Evolutionary conservation across 2,797 vertebrate species (phyloP).

Genomic region (Dryobates pubescens): DNA sequence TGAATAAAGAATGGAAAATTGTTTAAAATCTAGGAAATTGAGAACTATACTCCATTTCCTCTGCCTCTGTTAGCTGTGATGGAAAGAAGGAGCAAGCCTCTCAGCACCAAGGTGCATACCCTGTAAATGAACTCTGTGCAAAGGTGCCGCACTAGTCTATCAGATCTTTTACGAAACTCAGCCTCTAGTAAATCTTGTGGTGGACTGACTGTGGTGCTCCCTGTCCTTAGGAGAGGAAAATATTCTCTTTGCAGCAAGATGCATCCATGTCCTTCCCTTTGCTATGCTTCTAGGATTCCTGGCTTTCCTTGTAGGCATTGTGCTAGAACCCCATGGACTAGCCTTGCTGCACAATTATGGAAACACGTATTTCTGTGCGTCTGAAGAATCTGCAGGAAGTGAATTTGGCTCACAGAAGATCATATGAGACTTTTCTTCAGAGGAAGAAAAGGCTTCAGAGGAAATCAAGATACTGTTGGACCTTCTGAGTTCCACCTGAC

Average conservation of each 20-base stretch:
- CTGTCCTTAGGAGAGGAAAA: neutral
- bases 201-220: neutral
- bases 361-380: neutral
- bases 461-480: neutral
- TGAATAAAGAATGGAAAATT: neutral
- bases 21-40: neutral
- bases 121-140: neutral
- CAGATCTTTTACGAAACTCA: neutral
- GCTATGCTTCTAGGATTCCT: neutral
- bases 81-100: neutral
- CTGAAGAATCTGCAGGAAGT: neutral
- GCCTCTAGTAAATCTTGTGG: neutral
- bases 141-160: neutral
- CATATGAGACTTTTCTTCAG: neutral
- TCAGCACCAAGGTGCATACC: neutral
- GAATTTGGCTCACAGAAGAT: neutral
- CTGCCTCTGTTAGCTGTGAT: neutral
- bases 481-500: conserved; percentile 39
- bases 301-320: neutral
- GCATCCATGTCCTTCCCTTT: neutral
- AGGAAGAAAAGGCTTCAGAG: neutral
- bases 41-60: neutral
- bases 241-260: neutral
- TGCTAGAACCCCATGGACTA: neutral
- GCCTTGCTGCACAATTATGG: neutral